phyloP scores from a whole-genome alignment of 2,113 vertebrate species.

The Brachypteracias leptosomus region DNA sequence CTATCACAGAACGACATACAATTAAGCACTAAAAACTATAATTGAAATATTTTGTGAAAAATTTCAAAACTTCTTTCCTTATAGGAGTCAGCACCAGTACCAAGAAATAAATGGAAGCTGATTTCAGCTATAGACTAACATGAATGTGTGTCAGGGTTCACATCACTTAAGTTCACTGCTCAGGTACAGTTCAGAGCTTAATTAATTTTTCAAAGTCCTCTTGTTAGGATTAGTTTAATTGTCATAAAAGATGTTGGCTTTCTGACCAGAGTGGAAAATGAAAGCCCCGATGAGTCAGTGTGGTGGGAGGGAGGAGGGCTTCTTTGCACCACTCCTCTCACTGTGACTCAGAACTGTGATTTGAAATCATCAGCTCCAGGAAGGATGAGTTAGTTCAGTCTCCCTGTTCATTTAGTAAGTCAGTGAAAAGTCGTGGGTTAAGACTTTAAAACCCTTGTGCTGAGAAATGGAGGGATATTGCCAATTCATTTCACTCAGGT shows the following conservation, averaged over 20 bases:
- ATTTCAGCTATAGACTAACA: background rate
- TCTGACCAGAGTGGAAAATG: background rate
- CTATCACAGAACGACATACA: background rate
- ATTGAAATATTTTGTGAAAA: background rate
- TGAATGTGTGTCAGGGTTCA: background rate
- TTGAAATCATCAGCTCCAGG: background rate
- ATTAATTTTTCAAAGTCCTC: background rate
- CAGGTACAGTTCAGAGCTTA: background rate
- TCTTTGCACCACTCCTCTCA: background rate
- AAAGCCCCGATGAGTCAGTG: constrained; percentile 9
- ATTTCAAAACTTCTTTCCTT: background rate
- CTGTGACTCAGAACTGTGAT: constrained; percentile 14
- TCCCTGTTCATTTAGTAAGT: background rate
- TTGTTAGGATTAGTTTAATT: constrained; percentile 10
- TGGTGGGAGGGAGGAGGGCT: background rate
- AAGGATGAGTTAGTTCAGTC: background rate
- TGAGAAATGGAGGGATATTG: background rate
- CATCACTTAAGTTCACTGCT: background rate
- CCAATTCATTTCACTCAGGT: background rate
- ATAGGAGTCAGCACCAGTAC: background rate
- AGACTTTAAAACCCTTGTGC: background rate
- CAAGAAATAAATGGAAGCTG: background rate
- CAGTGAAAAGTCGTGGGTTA: background rate
- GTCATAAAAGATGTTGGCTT: background rate
- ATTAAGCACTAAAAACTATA: background rate